These are phyloP conservation scores for Thunnus thynnus DNA, from an alignment of 2,113 vertebrate species.

Conservation along the genomic window DNA sequence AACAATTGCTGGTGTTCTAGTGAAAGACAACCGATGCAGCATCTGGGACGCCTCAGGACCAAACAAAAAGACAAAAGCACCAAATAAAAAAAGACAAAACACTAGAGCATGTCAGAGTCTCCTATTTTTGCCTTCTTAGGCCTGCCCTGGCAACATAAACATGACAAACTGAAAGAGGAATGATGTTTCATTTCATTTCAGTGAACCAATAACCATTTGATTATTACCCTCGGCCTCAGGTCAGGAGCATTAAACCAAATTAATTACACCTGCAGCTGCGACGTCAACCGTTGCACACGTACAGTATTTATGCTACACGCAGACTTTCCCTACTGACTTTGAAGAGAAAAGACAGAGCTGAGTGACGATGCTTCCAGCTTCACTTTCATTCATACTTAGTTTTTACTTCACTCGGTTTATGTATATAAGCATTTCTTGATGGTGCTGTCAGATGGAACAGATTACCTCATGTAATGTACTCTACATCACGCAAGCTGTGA, in stretches of 20 bases:
- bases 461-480: too few relatives aligned
- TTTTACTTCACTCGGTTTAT: too few relatives aligned
- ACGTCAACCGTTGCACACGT: not conserved
- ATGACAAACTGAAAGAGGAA: not conserved
- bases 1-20: too few relatives aligned
- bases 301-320: not conserved
- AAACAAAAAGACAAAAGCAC: too few relatives aligned
- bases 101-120: too few relatives aligned
- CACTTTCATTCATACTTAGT: not conserved
- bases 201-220: not conserved
- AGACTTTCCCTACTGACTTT: not conserved
- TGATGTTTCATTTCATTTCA: not conserved
- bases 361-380: not conserved
- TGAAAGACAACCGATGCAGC: too few relatives aligned
- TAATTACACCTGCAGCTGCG: not conserved
- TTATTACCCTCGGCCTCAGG: not conserved
- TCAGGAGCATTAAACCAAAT: not conserved
- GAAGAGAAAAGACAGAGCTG: not conserved
- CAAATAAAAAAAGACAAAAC: too few relatives aligned
- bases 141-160: too few relatives aligned
- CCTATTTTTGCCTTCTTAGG: too few relatives aligned
- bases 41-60: too few relatives aligned
- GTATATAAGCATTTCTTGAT: slow-evolving; percentile 12
- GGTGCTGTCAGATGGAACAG: not conserved
- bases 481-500: too few relatives aligned